Base-by-base conservation (phyloP, 2,797 vertebrate genomes). In the Enteromius unitaeniatus region DNA sequence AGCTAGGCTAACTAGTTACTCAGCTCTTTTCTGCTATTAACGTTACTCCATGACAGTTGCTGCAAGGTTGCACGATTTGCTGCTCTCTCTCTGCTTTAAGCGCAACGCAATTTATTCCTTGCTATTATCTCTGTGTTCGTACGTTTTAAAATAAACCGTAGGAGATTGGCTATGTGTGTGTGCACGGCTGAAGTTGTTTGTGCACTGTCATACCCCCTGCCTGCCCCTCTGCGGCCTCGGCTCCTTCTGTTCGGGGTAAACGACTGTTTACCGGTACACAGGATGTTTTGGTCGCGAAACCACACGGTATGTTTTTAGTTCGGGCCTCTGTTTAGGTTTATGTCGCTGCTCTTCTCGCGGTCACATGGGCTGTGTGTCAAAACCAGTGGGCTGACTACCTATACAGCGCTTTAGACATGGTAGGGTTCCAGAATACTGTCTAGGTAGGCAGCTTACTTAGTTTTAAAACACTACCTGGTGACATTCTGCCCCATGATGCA, bases 161-260 rank as follows among this genome's bases (percentile, higher is more conserved):
- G 0, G 3, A 26, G 34, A 26, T 23, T 40, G 34, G 14, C n/a
- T 23, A 28, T 68, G 72, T 69, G 34, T 60, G 64, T 58, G 40
- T 60, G 65, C 26, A 79, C 17, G 21, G 40, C 23, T 69, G 31
- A 45, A 78, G 42, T 70, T 78, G 87, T 89, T 89, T 89, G 85
- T 89, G 87, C 87, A 89, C 80, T 79, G 88, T 89, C 88, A 89
- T 88, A 87, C 88, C 84, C 86, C 84, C 80, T 72, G 82, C 76
- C 77, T 67, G 60, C 67, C 79, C 82, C 67, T 77, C 34, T 64
- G 79, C 74, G 79, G 78, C 86, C 82, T 84, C 64, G 28, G 40
- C 23, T 45, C 42, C 62, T 51, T 11, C n/a, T 55, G 45, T 15
- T 55, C 40, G 5, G 40, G 21, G 64, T 78, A 62, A 82, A 81